These are phyloP conservation scores for Triplophysa dalaica DNA, from an alignment of 2,113 vertebrate species.

Conservation along the genomic window DNA sequence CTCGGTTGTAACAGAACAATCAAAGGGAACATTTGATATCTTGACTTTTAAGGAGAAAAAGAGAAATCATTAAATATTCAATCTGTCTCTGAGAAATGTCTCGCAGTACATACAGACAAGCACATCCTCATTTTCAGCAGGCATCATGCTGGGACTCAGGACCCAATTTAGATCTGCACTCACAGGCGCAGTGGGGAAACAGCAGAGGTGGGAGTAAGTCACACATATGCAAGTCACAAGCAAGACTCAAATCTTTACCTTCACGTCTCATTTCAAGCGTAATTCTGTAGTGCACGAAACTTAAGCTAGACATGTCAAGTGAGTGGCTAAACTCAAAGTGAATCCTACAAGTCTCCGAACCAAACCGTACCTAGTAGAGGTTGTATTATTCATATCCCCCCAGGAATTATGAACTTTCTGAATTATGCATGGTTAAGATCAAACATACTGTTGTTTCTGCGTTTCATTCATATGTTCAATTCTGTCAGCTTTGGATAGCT, in stretches of 20 bases:
- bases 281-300: not conserved
- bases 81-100: conserved; percentile 40
- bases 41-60: conserved; percentile 28
- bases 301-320: conserved; percentile 3
- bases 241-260: not conserved
- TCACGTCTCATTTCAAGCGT: not conserved
- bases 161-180: conserved; percentile 36
- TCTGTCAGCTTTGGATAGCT: not conserved
- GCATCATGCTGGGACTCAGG: conserved; percentile 10
- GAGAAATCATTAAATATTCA: not conserved
- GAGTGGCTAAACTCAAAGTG: not conserved
- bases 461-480: not conserved
- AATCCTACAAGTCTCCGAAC: not conserved
- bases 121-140: conserved; percentile 40
- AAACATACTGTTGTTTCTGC: not conserved
- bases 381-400: not conserved
- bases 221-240: conserved; percentile 29
- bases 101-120: conserved; percentile 44
- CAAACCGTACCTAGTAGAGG: not conserved
- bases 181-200: conserved; percentile 27
- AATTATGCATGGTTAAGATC: not conserved
- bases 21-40: conserved; percentile 50
- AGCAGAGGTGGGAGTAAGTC: conserved; percentile 14
- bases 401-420: conserved; percentile 4
- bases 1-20: conserved; percentile 48